Evolutionary conservation across 2,113 vertebrate genomes (phyloP).

Genomic region (Pandion haliaetus): DNA sequence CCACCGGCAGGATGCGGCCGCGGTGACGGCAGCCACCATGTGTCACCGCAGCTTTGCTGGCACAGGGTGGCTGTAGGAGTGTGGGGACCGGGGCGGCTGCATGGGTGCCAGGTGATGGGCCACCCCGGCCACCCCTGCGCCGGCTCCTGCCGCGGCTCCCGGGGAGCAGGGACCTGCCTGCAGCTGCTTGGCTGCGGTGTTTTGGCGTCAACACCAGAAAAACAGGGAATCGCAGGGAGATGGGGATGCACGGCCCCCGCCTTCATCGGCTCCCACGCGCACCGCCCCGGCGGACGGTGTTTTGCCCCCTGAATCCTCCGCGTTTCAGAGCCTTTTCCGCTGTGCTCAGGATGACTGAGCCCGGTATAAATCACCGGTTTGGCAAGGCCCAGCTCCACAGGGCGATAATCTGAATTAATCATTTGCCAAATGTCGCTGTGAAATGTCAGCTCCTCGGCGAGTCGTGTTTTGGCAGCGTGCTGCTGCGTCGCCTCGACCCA

Average conservation of each 20-base stretch:
- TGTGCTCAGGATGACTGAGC: not conserved
- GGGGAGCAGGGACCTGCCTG: not conserved
- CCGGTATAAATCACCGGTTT: not conserved
- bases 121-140: accelerated
- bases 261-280: accelerated
- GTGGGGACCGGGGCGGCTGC: not conserved
- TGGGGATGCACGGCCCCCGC: not conserved
- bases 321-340: not conserved
- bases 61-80: not conserved
- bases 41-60: not conserved
- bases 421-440: not conserved
- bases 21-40: not conserved
- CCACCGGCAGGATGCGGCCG: not conserved
- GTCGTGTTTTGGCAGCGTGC: not conserved
- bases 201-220: not conserved
- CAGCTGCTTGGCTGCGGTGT: not conserved
- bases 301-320: not conserved
- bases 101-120: not conserved
- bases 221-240: accelerated
- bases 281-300: accelerated
- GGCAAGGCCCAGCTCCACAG: not conserved
- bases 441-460: not conserved
- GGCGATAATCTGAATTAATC: not conserved
- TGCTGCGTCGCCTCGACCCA: not conserved
- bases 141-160: not conserved